Base-by-base conservation (phyloP, 2,888 invertebrate species). In the Drosophila incognita region DNA sequence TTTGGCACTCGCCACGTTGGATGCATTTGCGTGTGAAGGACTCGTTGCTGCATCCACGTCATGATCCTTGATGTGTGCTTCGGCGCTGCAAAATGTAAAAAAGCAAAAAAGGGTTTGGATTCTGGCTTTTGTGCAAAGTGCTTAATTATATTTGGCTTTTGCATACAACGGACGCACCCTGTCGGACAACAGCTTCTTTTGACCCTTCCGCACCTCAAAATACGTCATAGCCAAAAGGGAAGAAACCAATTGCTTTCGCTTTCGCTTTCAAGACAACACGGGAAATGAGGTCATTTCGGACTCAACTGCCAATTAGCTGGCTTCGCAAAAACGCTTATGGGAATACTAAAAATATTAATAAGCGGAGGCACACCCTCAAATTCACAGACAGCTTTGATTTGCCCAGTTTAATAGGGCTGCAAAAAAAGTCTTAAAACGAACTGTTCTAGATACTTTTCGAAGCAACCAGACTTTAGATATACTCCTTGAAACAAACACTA, bases 141-240 rank as follows among this genome's bases (percentile, higher is more conserved):
- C 70, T 75, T 61, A 76, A 76, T 68, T 61, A 64, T 57, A 63
- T 74, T 71, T 64, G 46, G 40, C 59, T 51, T 46, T 29, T 56
- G 56, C 56, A 56, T 42, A 42, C 21, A 64, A 31, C 4, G 49
- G 73, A 58, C 66, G 65, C 72, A 57, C 62, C 76, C 63, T 46
- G 57, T 54, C 52, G 2, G 15, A 33, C n/a, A 53, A 10, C 60
- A 76, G 63, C 69, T 76, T 66, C 69, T 49, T 63, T 29, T 74
- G 67, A 82, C 77, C 82, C 79, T 84, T 84, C 80, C 87, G 69
- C 90, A 70, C 91, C 91, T 83, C 57, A 52, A 76, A 82, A 83
- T 67, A 75, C 74, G 79, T 86, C 81, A 59, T 64, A 74, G 62
- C 24, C 8, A 38, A 31, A 36, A 61, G 49, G 64, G 63, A 76